Evolutionary conservation across 2,113 vertebrate species (phyloP).

Genomic region (Murina feae): DNA sequence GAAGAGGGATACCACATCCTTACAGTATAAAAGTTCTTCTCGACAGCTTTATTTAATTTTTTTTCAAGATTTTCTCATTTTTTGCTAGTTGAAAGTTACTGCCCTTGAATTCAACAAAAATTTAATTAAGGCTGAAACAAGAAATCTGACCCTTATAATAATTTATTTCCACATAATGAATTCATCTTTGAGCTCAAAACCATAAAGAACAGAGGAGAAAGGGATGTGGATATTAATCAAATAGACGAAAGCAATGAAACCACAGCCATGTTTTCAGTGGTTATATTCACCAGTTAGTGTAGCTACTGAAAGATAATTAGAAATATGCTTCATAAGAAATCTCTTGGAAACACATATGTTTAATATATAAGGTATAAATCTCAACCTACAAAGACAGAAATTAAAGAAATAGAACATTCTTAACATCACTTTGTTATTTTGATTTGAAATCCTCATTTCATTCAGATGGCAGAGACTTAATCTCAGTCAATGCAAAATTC

Average conservation of each 20-base stretch:
- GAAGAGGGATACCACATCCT: neutral
- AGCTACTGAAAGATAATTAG: neutral
- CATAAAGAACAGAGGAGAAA: neutral
- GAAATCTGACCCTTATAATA: neutral
- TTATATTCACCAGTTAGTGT: neutral
- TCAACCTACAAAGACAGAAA: neutral
- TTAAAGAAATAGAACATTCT: neutral
- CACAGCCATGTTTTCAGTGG: neutral
- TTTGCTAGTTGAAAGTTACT: neutral
- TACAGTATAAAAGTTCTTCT: neutral
- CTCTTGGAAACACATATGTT: neutral
- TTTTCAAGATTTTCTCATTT: neutral
- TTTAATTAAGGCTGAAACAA: conserved; percentile 1
- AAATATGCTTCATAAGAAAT: neutral
- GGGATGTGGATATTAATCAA: neutral
- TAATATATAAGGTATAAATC: neutral
- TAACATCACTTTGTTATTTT: neutral
- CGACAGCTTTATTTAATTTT: neutral
- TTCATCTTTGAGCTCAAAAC: conserved; percentile 6
- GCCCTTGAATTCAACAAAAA: neutral
- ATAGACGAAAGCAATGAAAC: neutral
- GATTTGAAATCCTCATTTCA: neutral
- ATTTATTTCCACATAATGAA: neutral
- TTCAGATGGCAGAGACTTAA: neutral
- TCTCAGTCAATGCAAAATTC: neutral